Base-by-base conservation (phyloP, 2,797 vertebrate genomes). In the Denticeps clupeoides region DNA sequence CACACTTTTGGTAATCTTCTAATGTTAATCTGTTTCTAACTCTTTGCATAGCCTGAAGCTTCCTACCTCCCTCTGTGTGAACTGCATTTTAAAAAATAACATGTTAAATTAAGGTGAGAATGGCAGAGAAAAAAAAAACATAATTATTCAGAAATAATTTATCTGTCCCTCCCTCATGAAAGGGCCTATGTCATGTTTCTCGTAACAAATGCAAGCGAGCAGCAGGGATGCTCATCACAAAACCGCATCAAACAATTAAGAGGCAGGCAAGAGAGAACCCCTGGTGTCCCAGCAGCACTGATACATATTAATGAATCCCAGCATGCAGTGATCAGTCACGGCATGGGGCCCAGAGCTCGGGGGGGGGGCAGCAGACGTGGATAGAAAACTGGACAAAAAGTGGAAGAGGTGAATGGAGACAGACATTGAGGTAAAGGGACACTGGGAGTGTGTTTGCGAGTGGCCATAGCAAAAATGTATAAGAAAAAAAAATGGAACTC, bases 161-260 rank as follows among this genome's bases (percentile, higher is more conserved):
- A 62, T 54, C 16, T 41, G 41, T 24, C 24, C 44, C 31, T 22
- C 12, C 47, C 43, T 60, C 43, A 48, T 41, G 44, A 43, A 45
- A 56, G 29, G 32, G 41, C 28, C 45, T 53, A 45, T 60, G 49
- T 64, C 50, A 49, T 64, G 65, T 64, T 64, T 60, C 50, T 40
- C 29, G 45, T 57, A n/a, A 62, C 16, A 54, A 60, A 62, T 24
- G 31, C 43, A 47, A 35, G 47, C 33, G 12, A 57, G 55, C 54
- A 50, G 57, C 61, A 47, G 55, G 65, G 45, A 38, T 55, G 46
- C 59, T 53, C 21, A 38, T 38, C 44, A 38, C 45, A 55, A 61
- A n/a, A 51, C 16, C 47, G 40, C 64, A 59, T 65, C 60, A 64
- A 67, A 71, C 64, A 65, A 68, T 67, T 70, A 69, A 64, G 60